Evolutionary conservation across 2,113 vertebrate species (phyloP), one percentile per base, ranked within the genome.

Genomic region (Orientallactaga bullata): DNA sequence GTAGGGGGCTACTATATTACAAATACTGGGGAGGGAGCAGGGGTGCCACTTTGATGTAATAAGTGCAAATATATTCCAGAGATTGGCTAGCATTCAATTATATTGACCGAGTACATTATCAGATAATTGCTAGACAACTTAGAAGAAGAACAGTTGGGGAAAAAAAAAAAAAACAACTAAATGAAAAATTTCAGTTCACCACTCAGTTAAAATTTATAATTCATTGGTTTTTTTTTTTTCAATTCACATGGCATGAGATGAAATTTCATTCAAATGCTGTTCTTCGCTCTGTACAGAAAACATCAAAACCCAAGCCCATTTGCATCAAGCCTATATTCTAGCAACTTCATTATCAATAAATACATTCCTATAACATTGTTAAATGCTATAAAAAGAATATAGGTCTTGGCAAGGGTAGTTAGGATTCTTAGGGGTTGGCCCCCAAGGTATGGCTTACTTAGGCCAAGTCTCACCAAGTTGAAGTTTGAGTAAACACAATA

Each of bases 51-150:
- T 71, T 80, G 85, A 73, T 77, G 35, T 39, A 24, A 77, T 89
- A 81, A 65, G 37, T 58, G 39, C 28, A 76, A 80, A 84, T 55
- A 2, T 74, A 93, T 76, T 85, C 63, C 51, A 77, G 87, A 79
- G 51, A 90, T 76, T 37, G 83, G 24, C 63, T 80, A 32, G 78
- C 61, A 84, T 77, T 37, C n/a, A 77, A 10, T 66, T 81, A 76
- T 81, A 55, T 90, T 73, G 78, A 90, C 74, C 65, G 83, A 66
- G 20, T 39, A 7, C n/a, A 65, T 78, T 92, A 60, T 30, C 15
- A 24, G 13, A 39, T 93, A 47, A 92, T 60, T 65, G 69, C 39
- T 39, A 65, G 82, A 69, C 37, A 78, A 77, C 69, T 93, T 37
- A 72, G 78, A 94, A 61, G 76, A 92, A 66, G 24, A 51, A 28